These are phyloP conservation scores for Thaumatotibia leucotreta DNA, from an alignment of 1,140 invertebrate species.

Conservation along the genomic window DNA sequence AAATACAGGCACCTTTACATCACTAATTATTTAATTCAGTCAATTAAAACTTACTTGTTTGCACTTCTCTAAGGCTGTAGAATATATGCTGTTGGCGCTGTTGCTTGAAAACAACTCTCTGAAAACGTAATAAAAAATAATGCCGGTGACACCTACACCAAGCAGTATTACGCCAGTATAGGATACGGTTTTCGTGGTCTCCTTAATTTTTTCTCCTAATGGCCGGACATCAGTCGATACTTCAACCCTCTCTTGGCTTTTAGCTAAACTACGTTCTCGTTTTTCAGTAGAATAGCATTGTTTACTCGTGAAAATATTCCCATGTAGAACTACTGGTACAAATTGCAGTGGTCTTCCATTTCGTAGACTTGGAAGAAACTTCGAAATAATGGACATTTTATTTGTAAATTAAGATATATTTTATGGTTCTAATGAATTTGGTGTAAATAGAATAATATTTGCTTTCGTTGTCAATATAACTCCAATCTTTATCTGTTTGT, in stretches of 20 bases:
- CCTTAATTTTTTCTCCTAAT: slow-evolving; percentile 87
- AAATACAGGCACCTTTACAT: neutral
- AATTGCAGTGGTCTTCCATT: slow-evolving; percentile 32
- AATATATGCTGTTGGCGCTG: slow-evolving; percentile 91
- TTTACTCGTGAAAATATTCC: slow-evolving; percentile 32
- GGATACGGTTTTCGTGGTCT: slow-evolving; percentile 89
- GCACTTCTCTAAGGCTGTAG: slow-evolving; percentile 85
- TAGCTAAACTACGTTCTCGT: slow-evolving; percentile 45
- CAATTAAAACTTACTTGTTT: slow-evolving; percentile 66
- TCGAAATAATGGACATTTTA: slow-evolving; percentile 62
- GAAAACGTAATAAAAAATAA: slow-evolving; percentile 90
- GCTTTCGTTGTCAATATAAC: neutral
- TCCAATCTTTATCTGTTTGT: neutral
- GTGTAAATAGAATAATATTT: too few relatives aligned
- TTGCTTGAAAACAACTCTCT: slow-evolving; percentile 91
- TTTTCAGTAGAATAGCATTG: slow-evolving; percentile 52
- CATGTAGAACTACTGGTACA: slow-evolving; percentile 33
- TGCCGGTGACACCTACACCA: slow-evolving; percentile 85
- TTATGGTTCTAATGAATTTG: neutral
- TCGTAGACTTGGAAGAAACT: slow-evolving; percentile 43
- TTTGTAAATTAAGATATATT: neutral
- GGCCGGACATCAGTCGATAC: slow-evolving; percentile 80
- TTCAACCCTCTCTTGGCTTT: slow-evolving; percentile 52
- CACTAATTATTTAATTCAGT: neutral
- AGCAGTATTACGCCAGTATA: slow-evolving; percentile 88